Evolutionary conservation across 2,888 invertebrate species (phyloP).

Genomic region (Sinopyrophorus schimmeli): DNA sequence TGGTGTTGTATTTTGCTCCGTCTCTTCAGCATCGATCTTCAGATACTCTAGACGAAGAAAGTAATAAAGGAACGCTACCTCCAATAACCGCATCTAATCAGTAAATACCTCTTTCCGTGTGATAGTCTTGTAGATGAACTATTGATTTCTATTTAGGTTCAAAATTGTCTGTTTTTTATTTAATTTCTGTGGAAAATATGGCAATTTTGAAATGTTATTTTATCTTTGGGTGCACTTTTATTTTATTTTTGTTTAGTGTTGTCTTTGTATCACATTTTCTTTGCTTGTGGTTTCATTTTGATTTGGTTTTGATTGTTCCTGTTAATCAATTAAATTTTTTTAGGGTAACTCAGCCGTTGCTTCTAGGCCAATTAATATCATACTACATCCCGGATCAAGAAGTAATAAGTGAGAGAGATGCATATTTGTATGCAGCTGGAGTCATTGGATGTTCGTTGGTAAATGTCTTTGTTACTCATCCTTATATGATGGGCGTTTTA

Average conservation of each 20-base stretch:
- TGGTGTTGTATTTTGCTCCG: slow-evolving; percentile 62
- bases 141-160: background rate
- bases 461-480: slow-evolving; percentile 82
- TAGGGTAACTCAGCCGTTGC: slow-evolving; percentile 56
- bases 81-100: slow-evolving; percentile 33
- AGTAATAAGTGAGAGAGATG: slow-evolving; percentile 57
- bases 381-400: slow-evolving; percentile 61
- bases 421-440: slow-evolving; percentile 77
- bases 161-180: background rate
- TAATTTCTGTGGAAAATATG: background rate
- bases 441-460: slow-evolving; percentile 75
- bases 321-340: slow-evolving; percentile 9
- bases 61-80: slow-evolving; percentile 9
- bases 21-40: slow-evolving; percentile 8
- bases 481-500: slow-evolving; percentile 85
- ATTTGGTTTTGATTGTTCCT: background rate
- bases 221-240: slow-evolving; percentile 12
- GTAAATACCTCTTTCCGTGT: slow-evolving; percentile 41
- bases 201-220: background rate
- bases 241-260: background rate
- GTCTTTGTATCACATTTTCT: background rate
- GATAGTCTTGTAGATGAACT: slow-evolving; percentile 18
- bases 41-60: slow-evolving; percentile 3
- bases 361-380: slow-evolving; percentile 65
- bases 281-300: background rate